These are phyloP conservation scores for Diadromus collaris DNA, from an alignment of 2,888 invertebrate species.

Conservation along the genomic window DNA sequence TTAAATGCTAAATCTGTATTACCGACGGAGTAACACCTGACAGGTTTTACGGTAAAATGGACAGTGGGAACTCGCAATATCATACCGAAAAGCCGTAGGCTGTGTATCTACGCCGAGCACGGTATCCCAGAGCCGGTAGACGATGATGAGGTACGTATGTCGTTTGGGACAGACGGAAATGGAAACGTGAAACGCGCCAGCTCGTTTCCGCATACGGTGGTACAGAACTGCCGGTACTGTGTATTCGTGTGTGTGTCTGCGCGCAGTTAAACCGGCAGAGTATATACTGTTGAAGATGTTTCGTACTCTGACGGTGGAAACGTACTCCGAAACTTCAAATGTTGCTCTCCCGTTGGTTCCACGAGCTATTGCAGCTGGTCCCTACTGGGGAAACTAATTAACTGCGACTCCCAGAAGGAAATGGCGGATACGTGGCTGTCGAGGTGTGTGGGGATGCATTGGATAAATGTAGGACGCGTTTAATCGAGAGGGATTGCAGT, in stretches of 20 bases:
- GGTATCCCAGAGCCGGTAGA: not conserved
- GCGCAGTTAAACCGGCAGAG: not conserved
- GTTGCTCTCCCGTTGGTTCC: not conserved
- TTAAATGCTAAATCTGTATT: not conserved
- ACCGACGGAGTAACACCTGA: not conserved
- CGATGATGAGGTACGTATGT: conserved; percentile 24
- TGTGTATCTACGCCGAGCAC: not conserved
- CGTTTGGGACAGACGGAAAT: conserved; percentile 32
- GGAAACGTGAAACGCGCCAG: conserved; percentile 17
- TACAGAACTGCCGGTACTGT: not conserved
- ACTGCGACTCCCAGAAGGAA: conserved; percentile 20
- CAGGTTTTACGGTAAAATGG: not conserved
- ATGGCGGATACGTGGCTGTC: conserved; percentile 1
- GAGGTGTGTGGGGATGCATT: not conserved
- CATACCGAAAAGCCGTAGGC: conserved; percentile 1
- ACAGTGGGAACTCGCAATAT: not conserved
- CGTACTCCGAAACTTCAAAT: conserved; percentile 5
- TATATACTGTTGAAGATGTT: conserved; percentile 10
- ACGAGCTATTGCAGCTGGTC: not conserved
- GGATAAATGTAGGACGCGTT: conserved; percentile 10
- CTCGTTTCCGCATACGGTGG: conserved; percentile 15
- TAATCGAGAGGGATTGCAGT: not conserved
- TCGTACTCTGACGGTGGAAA: not conserved
- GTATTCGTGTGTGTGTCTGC: not conserved
- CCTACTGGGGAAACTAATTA: conserved; percentile 15